Evolutionary conservation across 2,888 invertebrate species (phyloP).

Genomic region (Dryadula phaetusa): DNA sequence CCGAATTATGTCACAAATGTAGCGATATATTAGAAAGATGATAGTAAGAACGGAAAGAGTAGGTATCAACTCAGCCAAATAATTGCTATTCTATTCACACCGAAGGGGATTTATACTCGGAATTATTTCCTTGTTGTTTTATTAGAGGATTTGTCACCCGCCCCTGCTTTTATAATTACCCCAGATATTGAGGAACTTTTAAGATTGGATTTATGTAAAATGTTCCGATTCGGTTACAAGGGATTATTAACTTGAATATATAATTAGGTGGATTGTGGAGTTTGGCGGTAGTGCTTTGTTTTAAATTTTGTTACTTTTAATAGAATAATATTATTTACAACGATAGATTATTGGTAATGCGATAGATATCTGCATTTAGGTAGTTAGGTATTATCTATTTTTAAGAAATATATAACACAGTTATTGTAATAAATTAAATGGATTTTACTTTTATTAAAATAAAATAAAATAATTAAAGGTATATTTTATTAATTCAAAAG

Average conservation of each 20-base stretch:
- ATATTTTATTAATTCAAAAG: too few species aligned
- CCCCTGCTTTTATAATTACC: conserved; percentile 81
- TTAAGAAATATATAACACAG: too few species aligned
- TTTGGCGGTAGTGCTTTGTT: neutral
- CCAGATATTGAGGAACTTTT: conserved; percentile 79
- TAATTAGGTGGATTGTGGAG: conserved; percentile 61
- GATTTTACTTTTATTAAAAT: too few species aligned
- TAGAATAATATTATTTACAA: neutral
- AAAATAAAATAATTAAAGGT: too few species aligned
- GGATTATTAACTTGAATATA: conserved; percentile 63
- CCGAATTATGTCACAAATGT: neutral
- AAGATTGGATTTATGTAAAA: conserved; percentile 71
- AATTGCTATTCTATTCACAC: conserved; percentile 85
- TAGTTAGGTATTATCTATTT: too few species aligned
- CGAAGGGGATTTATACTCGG: conserved; percentile 79
- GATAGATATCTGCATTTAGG: too few species aligned
- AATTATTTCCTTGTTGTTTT: conserved; percentile 85
- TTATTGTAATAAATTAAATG: too few species aligned
- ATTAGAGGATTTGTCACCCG: conserved; percentile 83
- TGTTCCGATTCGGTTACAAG: conserved; percentile 60
- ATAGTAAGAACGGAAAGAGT: conserved; percentile 52
- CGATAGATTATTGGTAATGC: too few species aligned
- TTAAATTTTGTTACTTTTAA: neutral
- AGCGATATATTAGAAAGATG: neutral
- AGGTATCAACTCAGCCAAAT: conserved; percentile 80